A percentile compares a stretch with the other conserved stretches of the same genome.
These are phyloP conservation scores for Sminthurides aquaticus DNA, from an alignment of 2,888 invertebrate genomes.

Conservation along the genomic window DNA sequence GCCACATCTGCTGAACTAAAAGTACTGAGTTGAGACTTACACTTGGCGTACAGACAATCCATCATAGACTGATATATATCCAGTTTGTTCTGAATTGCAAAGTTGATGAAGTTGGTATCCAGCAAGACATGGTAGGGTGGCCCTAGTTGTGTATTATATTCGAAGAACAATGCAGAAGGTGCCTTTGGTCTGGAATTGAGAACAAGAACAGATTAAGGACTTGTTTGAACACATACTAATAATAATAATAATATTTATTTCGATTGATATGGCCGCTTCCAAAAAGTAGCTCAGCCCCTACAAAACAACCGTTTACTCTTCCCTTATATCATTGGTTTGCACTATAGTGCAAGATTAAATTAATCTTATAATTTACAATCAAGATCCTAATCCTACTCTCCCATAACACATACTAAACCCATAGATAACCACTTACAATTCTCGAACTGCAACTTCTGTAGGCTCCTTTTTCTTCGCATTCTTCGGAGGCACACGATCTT, in stretches of 20 bases:
- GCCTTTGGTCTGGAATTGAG: conserved; percentile 69
- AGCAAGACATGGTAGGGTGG: conserved; percentile 94
- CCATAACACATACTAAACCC: not conserved
- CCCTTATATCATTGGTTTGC: too few relatives aligned
- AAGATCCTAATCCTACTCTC: not conserved
- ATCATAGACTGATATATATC: conserved; percentile 96
- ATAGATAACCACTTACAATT: conserved; percentile 54
- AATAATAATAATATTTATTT: too few relatives aligned
- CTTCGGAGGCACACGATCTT: conserved; percentile 58
- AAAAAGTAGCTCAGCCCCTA: not conserved
- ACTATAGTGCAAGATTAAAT: too few relatives aligned
- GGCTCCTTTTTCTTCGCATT: conserved; percentile 66
- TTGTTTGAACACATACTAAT: too few relatives aligned
- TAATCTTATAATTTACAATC: too few relatives aligned
- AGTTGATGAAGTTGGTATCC: conserved; percentile 98
- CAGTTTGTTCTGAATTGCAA: conserved; percentile 93
- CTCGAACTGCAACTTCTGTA: conserved; percentile 64
- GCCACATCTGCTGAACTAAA: too few relatives aligned
- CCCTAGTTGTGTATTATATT: conserved; percentile 95
- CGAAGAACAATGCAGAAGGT: conserved; percentile 92
- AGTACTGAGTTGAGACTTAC: conserved; percentile 51
- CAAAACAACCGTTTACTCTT: not conserved
- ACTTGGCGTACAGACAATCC: conserved; percentile 97
- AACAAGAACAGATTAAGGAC: conserved; percentile 5
- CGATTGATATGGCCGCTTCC: too few relatives aligned